Evolutionary conservation across 1,140 invertebrate genomes (phyloP), one percentile per base, ranked within the genome.

Genomic region (Pissodes strobi): DNA sequence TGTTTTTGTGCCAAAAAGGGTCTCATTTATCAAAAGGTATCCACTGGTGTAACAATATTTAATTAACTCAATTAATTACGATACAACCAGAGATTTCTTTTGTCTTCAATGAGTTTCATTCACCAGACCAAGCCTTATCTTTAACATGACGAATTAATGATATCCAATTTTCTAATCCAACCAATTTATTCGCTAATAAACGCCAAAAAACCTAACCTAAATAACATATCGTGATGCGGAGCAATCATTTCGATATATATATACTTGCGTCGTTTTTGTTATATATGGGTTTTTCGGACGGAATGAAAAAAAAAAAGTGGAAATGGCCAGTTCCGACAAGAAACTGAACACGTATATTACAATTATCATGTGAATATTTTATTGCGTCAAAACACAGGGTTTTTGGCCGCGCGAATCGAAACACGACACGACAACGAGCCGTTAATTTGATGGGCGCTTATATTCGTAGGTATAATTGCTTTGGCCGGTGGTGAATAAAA

Each of bases 311-410:
- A 45, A 45, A 45, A 45, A 13, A 9, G 18, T 15, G 18, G 41
- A 45, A 45, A 45, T 15, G 41, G 41, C 18, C 41, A 45, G 41
- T 45, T 45, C 41, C 41, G 41, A 45, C 41, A 45, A 45, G 41
- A n/a, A 45, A 18, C 41, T 17, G n/a, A 45, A n/a, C 41, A 45
- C 41, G 41, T 13, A 45, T 45, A 45, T 15, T 19, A 45, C 13
- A 18, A 45, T 45, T 15, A 45, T 45, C 41, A 17, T 45, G 41
- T 45, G 41, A 45, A 45, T 45, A 45, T 45, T 45, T 45, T 45
- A 45, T 45, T 45, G 41, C 18, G 41, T 45, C 41, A 45, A 45
- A 45, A 45, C 18, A 45, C 18, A 17, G 41, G n/a, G 13, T 45
- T 45, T 45, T 13, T 37, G 41, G 10, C 41, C n/a, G n/a, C n/a